These are phyloP conservation scores for Sphinx pinastri DNA, from an alignment of 2,888 invertebrate genomes.

Conservation along the genomic window DNA sequence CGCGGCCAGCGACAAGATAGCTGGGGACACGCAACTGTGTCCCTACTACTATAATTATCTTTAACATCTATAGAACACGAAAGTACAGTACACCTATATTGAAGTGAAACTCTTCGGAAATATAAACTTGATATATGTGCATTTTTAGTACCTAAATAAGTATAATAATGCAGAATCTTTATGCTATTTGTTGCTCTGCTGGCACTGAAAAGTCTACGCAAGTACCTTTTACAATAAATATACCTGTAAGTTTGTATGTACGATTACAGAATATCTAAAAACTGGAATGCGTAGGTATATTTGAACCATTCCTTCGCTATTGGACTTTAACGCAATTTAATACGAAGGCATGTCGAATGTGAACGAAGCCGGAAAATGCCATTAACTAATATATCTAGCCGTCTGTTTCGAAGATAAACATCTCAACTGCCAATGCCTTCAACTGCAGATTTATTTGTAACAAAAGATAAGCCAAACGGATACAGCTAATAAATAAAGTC, in stretches of 20 bases:
- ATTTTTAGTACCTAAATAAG: no score
- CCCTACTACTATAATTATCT: not conserved
- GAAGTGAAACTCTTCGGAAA: not conserved
- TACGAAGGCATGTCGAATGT: not conserved
- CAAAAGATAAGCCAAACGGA: slow-evolving; percentile 20
- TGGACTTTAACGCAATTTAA: not conserved
- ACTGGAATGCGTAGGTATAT: no score
- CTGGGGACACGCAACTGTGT: slow-evolving; percentile 21
- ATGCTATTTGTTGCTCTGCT: no score
- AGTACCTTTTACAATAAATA: no score
- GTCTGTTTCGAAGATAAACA: slow-evolving; percentile 9
- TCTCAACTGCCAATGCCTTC: slow-evolving; percentile 15
- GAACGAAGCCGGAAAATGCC: slow-evolving; percentile 4
- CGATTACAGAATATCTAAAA: no score
- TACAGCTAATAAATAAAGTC: slow-evolving; percentile 9
- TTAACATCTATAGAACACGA: not conserved
- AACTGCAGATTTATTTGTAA: slow-evolving; percentile 13
- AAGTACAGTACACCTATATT: not conserved
- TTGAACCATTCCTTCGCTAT: no score
- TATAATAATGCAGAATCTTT: no score
- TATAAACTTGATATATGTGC: not conserved
- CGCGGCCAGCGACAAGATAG: slow-evolving; percentile 37
- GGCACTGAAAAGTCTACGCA: no score
- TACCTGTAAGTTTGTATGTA: no score
- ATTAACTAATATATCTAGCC: slow-evolving; percentile 3